These are phyloP conservation scores for Scotopteryx bipunctaria DNA, from an alignment of 2,888 invertebrate genomes.

Conservation along the genomic window DNA sequence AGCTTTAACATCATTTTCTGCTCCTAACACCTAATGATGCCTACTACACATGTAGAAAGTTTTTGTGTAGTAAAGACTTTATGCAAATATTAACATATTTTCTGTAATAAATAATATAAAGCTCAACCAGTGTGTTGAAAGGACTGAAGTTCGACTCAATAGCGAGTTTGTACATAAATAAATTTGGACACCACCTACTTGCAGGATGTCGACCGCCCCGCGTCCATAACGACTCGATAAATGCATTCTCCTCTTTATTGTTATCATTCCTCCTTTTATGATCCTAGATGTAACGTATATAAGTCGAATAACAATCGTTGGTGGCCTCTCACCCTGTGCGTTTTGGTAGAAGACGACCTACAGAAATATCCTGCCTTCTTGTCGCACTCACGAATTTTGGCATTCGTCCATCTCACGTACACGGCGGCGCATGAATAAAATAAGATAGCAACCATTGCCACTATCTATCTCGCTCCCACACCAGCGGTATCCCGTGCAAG, in stretches of 20 bases:
- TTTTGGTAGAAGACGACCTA: slow-evolving; percentile 66
- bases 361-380: slow-evolving; percentile 55
- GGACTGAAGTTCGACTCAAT: no score
- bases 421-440: slow-evolving; percentile 69
- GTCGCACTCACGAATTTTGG: slow-evolving; percentile 52
- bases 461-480: slow-evolving; percentile 60
- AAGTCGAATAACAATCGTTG: slow-evolving; percentile 68
- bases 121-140: no score
- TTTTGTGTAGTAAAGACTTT: no score
- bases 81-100: no score
- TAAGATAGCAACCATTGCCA: slow-evolving; percentile 61
- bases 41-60: no score
- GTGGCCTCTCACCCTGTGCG: slow-evolving; percentile 62
- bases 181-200: not conserved
- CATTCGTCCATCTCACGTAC: slow-evolving; percentile 55
- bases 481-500: slow-evolving; percentile 38
- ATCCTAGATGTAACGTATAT: slow-evolving; percentile 38
- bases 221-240: slow-evolving; percentile 58
- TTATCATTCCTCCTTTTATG: slow-evolving; percentile 43
- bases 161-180: no score
- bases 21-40: no score
- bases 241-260: slow-evolving; percentile 65
- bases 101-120: no score
- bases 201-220: not conserved
- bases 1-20: no score